These are phyloP conservation scores for Ischnura elegans DNA, from an alignment of 2,888 invertebrate species.

Conservation along the genomic window DNA sequence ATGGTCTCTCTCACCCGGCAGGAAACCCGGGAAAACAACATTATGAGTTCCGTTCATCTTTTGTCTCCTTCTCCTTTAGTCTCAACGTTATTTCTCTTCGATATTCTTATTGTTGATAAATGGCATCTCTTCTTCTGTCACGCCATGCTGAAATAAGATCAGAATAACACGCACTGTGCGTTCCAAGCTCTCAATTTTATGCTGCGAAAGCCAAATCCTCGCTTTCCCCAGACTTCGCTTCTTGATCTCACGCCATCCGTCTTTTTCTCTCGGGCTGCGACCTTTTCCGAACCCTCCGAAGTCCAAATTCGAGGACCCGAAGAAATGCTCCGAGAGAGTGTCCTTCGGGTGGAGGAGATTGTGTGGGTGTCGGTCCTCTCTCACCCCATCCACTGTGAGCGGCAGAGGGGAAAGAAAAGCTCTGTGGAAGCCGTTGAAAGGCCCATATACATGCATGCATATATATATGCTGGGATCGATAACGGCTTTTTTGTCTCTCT, in stretches of 20 bases:
- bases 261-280: neutral
- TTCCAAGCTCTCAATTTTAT: neutral
- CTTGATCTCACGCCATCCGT: no score
- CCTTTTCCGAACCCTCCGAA: neutral
- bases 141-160: no score
- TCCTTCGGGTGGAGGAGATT: neutral
- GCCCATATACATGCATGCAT: neutral
- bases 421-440: neutral
- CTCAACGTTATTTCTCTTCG: no score
- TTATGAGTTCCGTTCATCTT: no score
- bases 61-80: no score
- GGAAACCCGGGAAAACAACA: no score
- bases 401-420: neutral
- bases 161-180: no score
- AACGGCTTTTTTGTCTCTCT: neutral
- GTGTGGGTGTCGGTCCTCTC: neutral
- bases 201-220: neutral
- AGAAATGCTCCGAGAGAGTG: neutral
- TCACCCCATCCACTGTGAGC: neutral
- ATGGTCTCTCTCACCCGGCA: no score
- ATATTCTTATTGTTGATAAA: no score
- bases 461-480: neutral
- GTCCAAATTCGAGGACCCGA: neutral
- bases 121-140: no score
- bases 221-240: neutral